These are phyloP conservation scores for Scaptomyza hsui DNA, from an alignment of 1,140 invertebrate genomes.

Conservation along the genomic window DNA sequence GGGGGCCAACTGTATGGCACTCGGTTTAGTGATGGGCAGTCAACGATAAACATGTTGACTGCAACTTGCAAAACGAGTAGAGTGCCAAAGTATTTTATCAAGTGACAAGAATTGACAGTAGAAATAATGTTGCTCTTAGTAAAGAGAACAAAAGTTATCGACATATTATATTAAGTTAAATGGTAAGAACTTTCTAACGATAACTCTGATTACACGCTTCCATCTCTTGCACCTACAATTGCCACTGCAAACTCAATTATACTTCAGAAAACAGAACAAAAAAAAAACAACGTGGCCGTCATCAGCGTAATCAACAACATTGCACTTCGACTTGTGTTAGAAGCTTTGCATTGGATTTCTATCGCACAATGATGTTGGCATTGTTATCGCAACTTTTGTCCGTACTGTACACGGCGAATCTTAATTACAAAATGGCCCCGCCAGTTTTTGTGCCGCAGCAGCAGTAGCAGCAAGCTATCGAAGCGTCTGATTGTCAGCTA, in stretches of 20 bases:
- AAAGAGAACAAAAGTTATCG: background rate
- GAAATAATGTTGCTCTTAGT: constrained; percentile 5
- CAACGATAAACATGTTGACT: constrained; percentile 55
- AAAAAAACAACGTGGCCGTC: background rate
- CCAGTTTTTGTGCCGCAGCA: background rate
- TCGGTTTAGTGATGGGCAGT: constrained; percentile 57
- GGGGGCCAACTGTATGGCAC: constrained; percentile 22
- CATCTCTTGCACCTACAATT: no score
- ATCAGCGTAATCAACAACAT: constrained; percentile 4
- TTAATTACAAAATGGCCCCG: constrained; percentile 21
- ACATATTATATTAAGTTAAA: no score
- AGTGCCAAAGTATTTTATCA: constrained; percentile 34
- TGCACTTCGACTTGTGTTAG: no score
- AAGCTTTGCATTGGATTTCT: background rate
- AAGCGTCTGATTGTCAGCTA: constrained; percentile 12
- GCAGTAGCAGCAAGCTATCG: background rate
- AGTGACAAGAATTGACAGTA: background rate
- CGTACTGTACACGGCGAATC: constrained; percentile 3
- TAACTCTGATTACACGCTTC: background rate
- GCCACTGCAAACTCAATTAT: background rate
- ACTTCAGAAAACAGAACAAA: background rate
- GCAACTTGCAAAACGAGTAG: constrained; percentile 39
- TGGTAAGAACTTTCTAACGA: background rate
- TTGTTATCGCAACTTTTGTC: constrained; percentile 18
- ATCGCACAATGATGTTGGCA: background rate